A percentile compares a stretch with the other conserved stretches of the same genome.
Conservation (phyloP, 2,888 invertebrate species). For the Papilio demoleus region DNA sequence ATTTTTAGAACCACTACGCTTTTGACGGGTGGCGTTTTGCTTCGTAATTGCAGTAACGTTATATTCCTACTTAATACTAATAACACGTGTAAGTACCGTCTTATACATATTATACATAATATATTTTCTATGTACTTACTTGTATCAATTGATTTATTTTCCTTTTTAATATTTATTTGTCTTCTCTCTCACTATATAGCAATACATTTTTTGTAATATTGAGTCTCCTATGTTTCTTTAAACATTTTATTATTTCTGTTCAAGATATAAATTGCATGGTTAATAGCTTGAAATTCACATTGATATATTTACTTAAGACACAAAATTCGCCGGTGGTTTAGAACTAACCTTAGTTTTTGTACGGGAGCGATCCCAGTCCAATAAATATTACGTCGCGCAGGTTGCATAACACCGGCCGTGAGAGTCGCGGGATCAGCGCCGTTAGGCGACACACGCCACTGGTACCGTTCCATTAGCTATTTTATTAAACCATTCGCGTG, state of each 20-base stretch:
- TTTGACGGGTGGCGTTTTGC: slow-evolving; percentile 27
- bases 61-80: slow-evolving; percentile 12
- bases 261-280: too few species aligned
- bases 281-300: too few species aligned
- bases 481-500: slow-evolving; percentile 81
- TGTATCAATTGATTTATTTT: not conserved
- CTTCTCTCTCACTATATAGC: too few species aligned
- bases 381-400: slow-evolving; percentile 45
- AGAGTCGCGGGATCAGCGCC: slow-evolving; percentile 69
- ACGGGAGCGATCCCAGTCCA: slow-evolving; percentile 53
- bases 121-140: not conserved
- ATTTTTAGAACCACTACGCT: slow-evolving; percentile 32
- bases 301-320: too few species aligned
- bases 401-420: slow-evolving; percentile 80
- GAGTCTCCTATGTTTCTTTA: not conserved
- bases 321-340: too few species aligned
- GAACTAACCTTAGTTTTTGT: slow-evolving; percentile 71
- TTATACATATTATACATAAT: not conserved
- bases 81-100: slow-evolving; percentile 1
- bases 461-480: slow-evolving; percentile 81
- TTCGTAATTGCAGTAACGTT: slow-evolving; percentile 34
- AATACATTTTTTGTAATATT: not conserved
- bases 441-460: slow-evolving; percentile 81
- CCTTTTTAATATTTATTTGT: not conserved
- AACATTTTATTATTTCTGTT: not conserved